Conservation (phyloP, 1,140 invertebrate species). For the Colletes latitarsis region DNA sequence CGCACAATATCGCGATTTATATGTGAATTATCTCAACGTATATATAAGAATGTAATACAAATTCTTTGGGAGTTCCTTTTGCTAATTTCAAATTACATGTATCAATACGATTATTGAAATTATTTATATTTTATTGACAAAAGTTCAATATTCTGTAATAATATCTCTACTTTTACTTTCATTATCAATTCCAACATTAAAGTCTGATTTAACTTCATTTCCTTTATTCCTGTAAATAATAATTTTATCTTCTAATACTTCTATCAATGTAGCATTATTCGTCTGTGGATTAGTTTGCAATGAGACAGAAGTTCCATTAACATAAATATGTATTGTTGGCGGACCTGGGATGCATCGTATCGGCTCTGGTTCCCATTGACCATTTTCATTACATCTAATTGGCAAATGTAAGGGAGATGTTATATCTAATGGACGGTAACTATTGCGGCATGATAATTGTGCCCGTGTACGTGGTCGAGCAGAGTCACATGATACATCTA, state of each 20-base stretch:
- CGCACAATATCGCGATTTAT: neutral
- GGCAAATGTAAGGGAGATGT: constrained; percentile 39
- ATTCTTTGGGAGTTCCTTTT: neutral
- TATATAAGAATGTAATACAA: neutral
- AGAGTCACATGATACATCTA: constrained; percentile 58
- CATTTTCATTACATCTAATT: constrained; percentile 70
- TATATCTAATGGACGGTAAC: constrained; percentile 67
- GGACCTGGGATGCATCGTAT: constrained; percentile 77
- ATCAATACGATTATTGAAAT: neutral
- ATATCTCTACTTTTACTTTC: neutral
- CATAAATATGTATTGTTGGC: constrained; percentile 67
- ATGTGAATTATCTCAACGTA: constrained; percentile 26
- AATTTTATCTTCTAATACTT: constrained; percentile 47
- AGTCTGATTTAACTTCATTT: constrained; percentile 14
- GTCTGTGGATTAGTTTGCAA: neutral
- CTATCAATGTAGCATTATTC: constrained; percentile 37
- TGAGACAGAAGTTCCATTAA: constrained; percentile 58
- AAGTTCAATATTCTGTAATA: neutral
- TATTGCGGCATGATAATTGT: constrained; percentile 62
- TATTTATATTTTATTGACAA: neutral
- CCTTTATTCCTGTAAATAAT: constrained; percentile 44
- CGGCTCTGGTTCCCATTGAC: constrained; percentile 75
- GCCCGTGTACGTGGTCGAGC: constrained; percentile 67
- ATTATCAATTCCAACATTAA: constrained; percentile 26
- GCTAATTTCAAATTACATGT: constrained; percentile 7